Conservation (phyloP, 2,888 invertebrate species). For the Ypsolopha scabrella region DNA sequence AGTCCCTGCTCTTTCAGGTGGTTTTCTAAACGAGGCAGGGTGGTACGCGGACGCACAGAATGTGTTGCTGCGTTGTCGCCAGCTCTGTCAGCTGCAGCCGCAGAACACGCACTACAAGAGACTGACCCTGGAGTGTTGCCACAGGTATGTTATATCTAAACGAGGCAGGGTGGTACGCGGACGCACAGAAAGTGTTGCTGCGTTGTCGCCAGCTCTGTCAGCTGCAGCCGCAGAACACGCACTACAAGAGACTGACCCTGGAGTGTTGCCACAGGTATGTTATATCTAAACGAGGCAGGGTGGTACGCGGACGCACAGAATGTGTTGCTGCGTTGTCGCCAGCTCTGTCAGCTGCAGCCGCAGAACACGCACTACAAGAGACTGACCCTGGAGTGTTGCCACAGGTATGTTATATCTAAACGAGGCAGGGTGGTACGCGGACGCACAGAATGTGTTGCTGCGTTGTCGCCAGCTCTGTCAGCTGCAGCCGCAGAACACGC, state of each 20-base stretch:
- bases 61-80: slow-evolving; percentile 77
- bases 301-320: slow-evolving; percentile 85
- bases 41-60: too few species aligned
- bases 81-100: slow-evolving; percentile 70
- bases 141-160: slow-evolving; percentile 71
- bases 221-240: too few species aligned
- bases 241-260: too few species aligned
- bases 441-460: too few species aligned
- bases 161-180: too few species aligned
- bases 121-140: slow-evolving; percentile 85
- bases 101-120: slow-evolving; percentile 71
- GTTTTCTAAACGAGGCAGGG: slow-evolving; percentile 89
- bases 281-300: slow-evolving; percentile 86
- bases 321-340: slow-evolving; percentile 77
- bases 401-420: slow-evolving; percentile 71
- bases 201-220: too few species aligned
- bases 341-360: slow-evolving; percentile 70
- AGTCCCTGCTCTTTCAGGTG: slow-evolving; percentile 50
- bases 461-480: too few species aligned
- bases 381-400: slow-evolving; percentile 85
- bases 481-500: too few species aligned
- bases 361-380: slow-evolving; percentile 70
- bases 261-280: slow-evolving; percentile 68
- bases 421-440: too few species aligned
- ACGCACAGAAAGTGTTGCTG: too few species aligned